Percentiles rank a stretch among this genome's conserved stretches.
Evolutionary conservation across 1,140 invertebrate genomes (phyloP).

Genomic region (Caerostris extrusa): DNA sequence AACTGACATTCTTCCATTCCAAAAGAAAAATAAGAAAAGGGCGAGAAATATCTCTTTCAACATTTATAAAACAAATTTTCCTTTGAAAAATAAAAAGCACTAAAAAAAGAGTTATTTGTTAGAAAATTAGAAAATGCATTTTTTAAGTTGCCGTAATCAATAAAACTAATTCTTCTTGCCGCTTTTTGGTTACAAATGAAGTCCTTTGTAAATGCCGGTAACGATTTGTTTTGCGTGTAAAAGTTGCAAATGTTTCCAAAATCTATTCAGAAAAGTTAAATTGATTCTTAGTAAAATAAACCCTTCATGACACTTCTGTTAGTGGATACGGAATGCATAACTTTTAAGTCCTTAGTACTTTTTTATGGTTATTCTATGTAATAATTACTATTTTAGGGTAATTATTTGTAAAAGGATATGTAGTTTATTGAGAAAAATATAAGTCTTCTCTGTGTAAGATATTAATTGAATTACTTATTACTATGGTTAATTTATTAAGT

Average conservation of each 20-base stretch:
- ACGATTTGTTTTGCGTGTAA: slow-evolving; percentile 31
- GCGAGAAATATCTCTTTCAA: too few relatives aligned
- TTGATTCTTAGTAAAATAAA: slow-evolving; percentile 4
- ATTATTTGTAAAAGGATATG: too few relatives aligned
- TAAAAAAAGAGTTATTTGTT: too few relatives aligned
- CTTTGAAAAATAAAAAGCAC: too few relatives aligned
- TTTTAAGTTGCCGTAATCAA: background rate
- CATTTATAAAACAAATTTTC: too few relatives aligned
- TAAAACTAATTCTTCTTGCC: slow-evolving; percentile 42
- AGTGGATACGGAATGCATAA: background rate
- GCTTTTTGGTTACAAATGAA: background rate
- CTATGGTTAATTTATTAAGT: too few relatives aligned
- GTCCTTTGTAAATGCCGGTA: background rate
- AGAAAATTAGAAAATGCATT: background rate
- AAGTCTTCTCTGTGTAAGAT: too few relatives aligned
- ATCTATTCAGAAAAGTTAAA: background rate
- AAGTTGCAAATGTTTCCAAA: background rate
- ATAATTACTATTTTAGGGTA: background rate
- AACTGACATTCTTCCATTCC: too few relatives aligned
- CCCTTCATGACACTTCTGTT: background rate
- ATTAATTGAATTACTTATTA: too few relatives aligned
- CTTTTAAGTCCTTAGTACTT: background rate
- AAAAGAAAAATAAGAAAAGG: too few relatives aligned
- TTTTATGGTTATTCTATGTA: too few relatives aligned
- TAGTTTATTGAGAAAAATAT: too few relatives aligned